Evolutionary conservation across 2,113 vertebrate genomes (phyloP).

Genomic region (Furnarius figulus): DNA sequence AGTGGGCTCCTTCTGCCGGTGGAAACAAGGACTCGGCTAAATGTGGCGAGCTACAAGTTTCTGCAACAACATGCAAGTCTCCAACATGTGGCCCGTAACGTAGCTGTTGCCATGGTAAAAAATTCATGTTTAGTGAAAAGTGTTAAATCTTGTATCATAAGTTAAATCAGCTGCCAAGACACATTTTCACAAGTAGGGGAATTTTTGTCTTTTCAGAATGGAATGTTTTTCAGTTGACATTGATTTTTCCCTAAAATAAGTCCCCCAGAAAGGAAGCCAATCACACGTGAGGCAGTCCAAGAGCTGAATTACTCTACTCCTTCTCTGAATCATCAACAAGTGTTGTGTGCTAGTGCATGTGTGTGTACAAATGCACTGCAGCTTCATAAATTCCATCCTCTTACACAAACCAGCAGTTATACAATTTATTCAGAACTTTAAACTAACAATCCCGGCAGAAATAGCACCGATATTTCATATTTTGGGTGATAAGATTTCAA

Average conservation of each 20-base stretch:
- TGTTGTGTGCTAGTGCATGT: conserved; percentile 64
- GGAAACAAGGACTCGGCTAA: conserved; percentile 69
- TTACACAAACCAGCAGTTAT: background rate
- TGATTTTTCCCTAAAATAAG: conserved; percentile 76
- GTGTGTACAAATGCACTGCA: conserved; percentile 65
- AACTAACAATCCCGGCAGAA: background rate
- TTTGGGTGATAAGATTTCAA: background rate
- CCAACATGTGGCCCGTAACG: conserved; percentile 73
- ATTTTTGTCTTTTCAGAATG: conserved; percentile 77
- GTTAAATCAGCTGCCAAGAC: conserved; percentile 77
- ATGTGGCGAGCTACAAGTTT: conserved; percentile 67
- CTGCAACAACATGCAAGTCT: conserved; percentile 71
- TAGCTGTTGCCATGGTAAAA: conserved; percentile 80
- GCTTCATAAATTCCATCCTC: conserved; percentile 31
- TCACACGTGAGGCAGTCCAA: conserved; percentile 71
- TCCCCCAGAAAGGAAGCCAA: conserved; percentile 72
- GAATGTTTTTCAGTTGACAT: conserved; percentile 71
- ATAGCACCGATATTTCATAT: background rate
- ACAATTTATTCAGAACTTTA: background rate
- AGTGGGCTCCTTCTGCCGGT: conserved; percentile 61
- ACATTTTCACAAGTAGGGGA: conserved; percentile 77
- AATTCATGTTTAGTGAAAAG: conserved; percentile 79
- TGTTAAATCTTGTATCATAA: conserved; percentile 79
- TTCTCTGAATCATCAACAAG: conserved; percentile 73
- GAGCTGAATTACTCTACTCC: conserved; percentile 76